Conservation (phyloP, 2,113 vertebrate species). For the Nothoprocta pentlandii region DNA sequence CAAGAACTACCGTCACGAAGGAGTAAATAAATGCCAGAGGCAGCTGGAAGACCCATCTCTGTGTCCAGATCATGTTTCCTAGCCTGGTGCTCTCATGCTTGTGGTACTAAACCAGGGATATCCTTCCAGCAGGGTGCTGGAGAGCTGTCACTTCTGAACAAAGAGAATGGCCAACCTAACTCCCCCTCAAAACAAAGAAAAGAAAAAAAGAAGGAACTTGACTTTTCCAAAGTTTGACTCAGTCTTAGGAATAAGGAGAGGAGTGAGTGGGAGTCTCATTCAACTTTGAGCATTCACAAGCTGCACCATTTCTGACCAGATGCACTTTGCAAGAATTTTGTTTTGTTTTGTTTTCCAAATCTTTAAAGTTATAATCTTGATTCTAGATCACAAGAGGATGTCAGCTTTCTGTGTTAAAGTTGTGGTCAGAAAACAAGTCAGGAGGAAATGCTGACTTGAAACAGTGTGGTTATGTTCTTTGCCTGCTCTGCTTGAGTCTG, state of each 20-base stretch:
- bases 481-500: neutral
- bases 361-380: neutral
- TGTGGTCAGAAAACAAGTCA: neutral
- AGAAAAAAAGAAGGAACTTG: neutral
- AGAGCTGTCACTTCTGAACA: neutral
- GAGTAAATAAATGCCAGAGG: neutral
- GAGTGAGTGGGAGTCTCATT: neutral
- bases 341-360: no score
- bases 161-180: neutral
- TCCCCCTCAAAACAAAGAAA: no score
- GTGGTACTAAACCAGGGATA: neutral
- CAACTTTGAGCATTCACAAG: neutral
- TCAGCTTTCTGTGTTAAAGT: neutral
- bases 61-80: neutral
- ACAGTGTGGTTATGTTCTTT: neutral
- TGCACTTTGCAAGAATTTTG: neutral
- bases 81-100: neutral
- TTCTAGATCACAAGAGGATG: neutral
- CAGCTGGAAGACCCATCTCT: neutral
- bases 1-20: neutral
- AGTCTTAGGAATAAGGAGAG: neutral
- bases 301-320: neutral
- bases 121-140: neutral
- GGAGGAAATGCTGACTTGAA: neutral
- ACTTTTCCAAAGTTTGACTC: neutral